phyloP scores from a whole-genome alignment of 2,113 vertebrate genomes.

The Castor canadensis region DNA sequence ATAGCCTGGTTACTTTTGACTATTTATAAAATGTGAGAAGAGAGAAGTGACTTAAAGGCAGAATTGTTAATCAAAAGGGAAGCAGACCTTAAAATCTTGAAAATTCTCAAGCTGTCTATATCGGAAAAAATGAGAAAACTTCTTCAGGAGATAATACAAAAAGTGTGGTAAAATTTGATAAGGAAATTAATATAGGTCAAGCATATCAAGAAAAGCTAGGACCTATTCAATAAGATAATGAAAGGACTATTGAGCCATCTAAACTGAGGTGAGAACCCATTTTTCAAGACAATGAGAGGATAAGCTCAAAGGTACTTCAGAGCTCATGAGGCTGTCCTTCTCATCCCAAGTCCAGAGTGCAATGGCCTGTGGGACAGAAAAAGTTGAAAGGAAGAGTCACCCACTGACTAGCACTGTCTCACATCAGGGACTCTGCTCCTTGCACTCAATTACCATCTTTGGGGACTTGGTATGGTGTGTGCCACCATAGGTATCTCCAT shows the following conservation, averaged over 20 bases:
- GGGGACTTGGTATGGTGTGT: background rate
- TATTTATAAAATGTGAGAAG: background rate
- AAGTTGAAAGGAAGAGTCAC: background rate
- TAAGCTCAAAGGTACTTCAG: background rate
- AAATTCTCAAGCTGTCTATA: background rate
- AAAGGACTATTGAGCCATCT: too few relatives aligned
- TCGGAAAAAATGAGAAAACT: background rate
- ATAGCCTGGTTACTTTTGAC: background rate
- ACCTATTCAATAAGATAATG: background rate
- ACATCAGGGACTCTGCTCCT: too few relatives aligned
- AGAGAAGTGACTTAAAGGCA: background rate
- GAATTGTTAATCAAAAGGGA: background rate
- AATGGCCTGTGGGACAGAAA: too few relatives aligned
- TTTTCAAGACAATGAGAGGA: background rate
- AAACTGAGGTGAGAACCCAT: background rate
- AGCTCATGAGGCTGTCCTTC: background rate
- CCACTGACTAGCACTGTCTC: background rate
- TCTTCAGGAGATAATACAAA: background rate
- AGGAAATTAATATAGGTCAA: background rate
- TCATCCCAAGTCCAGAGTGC: background rate
- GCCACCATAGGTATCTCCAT: too few relatives aligned
- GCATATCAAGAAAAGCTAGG: background rate
- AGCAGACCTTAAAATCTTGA: background rate
- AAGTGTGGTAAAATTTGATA: background rate
- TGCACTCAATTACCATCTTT: background rate